phyloP scores from a whole-genome alignment of 2,113 vertebrate species.

The Gobius niger region DNA sequence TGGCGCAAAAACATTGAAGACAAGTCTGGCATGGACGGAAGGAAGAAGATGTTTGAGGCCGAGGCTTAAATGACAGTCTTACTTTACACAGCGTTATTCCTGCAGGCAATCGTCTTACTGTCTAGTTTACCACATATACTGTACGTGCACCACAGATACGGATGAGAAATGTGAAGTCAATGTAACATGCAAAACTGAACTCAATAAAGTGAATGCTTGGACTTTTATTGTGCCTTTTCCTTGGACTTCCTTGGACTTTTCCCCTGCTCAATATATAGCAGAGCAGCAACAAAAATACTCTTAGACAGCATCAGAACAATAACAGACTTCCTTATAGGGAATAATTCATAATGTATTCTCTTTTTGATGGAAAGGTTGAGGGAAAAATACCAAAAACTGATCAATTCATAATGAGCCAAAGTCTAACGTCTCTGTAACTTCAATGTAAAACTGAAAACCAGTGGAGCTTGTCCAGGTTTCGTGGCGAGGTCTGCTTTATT shows the following conservation, averaged over 20 bases:
- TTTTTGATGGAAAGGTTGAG: no score
- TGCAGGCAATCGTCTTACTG: neutral
- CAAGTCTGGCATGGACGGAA: conserved; percentile 95
- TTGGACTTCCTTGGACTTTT: neutral
- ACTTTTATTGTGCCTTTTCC: neutral
- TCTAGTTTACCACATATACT: neutral
- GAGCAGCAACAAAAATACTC: no score
- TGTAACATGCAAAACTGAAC: neutral
- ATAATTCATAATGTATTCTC: no score
- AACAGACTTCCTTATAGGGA: no score
- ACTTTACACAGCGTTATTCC: neutral
- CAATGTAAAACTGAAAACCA: conserved; percentile 9
- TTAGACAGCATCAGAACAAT: no score
- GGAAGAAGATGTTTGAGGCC: conserved; percentile 95
- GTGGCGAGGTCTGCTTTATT: conserved; percentile 19
- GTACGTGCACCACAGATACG: neutral
- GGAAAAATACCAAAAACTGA: neutral
- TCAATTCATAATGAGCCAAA: neutral
- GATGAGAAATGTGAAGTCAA: neutral
- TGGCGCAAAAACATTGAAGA: conserved; percentile 96
- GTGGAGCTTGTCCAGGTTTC: neutral
- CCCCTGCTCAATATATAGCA: no score
- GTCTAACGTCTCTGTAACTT: no score
- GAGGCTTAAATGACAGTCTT: conserved; percentile 79
- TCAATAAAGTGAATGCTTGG: neutral